Base-by-base conservation (phyloP, 2,113 vertebrate genomes). In the Pogonocichla stellata region DNA sequence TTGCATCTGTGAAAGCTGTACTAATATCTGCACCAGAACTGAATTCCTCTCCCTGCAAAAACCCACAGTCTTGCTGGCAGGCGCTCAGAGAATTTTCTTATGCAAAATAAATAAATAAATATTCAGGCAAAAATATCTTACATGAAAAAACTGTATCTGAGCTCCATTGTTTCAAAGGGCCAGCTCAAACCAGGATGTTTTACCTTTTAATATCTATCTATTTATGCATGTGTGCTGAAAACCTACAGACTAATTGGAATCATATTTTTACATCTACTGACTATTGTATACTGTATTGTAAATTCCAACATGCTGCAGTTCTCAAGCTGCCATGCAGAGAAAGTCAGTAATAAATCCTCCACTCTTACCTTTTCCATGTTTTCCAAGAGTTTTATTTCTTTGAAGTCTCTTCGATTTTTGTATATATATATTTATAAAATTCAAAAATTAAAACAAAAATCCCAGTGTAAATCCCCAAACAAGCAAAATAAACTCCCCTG, bases 71-170 rank as follows among this genome's bases (percentile, higher is more conserved):
- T 45, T 86, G 25, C 56, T 88, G 80, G 64, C 0, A 0, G 36
- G 12, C 1, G 3, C 57, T 73, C 47, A 66, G 79, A 92, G 71
- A 93, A 56, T 80, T 77, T 80, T 90, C 19, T 58, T 90, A 86
- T 64, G 71, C 58, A 73, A 93, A 94, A 92, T 93, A 94, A 97
- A 96, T 95, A 95, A 95, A 95, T 88, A 96, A 96, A 97, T 91
- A 90, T 54, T 66, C 43, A 77, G 74, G 88, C n/a, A 88, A 95
- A 95, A 95, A 83, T 80, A 85, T 25, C 42, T 72, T 80, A 36
- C 34, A 60, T 50, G 45, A 72, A 86, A 92, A 90, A 88, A 74
- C 31, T 73, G 50, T 66, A 88, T 15, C 60, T 66, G 58, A 92
- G 51, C 24, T 87, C 47, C 15, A 11, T 28, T 40, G 28, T 74